phyloP scores from a whole-genome alignment of 2,113 vertebrate species.

The Pao palembangensis region DNA sequence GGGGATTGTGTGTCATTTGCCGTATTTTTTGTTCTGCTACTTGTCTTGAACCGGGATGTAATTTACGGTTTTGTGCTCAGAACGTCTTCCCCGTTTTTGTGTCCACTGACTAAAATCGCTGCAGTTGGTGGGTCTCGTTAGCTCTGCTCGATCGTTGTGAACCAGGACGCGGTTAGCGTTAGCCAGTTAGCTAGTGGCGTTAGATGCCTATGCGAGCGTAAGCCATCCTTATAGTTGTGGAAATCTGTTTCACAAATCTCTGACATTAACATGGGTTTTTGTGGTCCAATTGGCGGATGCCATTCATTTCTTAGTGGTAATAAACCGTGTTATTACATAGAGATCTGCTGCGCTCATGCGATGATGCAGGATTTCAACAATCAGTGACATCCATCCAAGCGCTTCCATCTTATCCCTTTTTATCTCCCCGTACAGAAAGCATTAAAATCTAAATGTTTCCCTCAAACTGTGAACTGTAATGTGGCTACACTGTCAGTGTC shows the following conservation, averaged over 20 bases:
- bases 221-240: slow-evolving; percentile 1
- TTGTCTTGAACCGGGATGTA: background rate
- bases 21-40: slow-evolving; percentile 2
- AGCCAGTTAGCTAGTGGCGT: slow-evolving; percentile 36
- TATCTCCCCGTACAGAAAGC: slow-evolving; percentile 11
- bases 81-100: background rate
- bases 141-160: slow-evolving; percentile 25
- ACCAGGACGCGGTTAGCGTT: slow-evolving; percentile 36
- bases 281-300: background rate
- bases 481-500: slow-evolving; percentile 7
- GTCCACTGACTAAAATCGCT: slow-evolving; percentile 13
- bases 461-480: background rate
- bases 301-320: background rate
- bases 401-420: slow-evolving; percentile 5
- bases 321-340: slow-evolving; percentile 6
- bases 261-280: slow-evolving; percentile 12
- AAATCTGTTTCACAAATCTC: slow-evolving; percentile 4
- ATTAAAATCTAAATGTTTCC: background rate
- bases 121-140: slow-evolving; percentile 23
- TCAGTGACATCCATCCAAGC: slow-evolving; percentile 27
- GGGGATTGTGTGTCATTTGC: slow-evolving; percentile 11
- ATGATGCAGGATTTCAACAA: slow-evolving; percentile 36
- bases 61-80: background rate
- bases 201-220: slow-evolving; percentile 8
- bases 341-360: slow-evolving; percentile 17